Conservation (phyloP, 1,140 invertebrate species). For the Drosophila pallidifrons region DNA sequence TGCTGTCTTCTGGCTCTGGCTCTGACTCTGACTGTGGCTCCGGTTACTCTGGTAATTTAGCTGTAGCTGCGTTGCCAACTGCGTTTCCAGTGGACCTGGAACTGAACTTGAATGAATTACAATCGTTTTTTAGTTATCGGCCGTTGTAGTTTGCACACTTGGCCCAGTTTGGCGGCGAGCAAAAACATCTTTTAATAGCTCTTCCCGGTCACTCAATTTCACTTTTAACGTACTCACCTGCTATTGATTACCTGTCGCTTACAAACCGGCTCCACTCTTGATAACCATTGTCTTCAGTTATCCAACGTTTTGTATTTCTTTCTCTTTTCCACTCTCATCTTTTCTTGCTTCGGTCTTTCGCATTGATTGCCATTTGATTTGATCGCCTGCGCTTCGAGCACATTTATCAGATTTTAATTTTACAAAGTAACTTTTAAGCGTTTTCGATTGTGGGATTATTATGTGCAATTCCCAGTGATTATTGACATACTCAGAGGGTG, state of each 20-base stretch:
- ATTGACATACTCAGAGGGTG: neutral
- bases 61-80: slow-evolving; percentile 55
- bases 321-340: neutral
- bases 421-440: neutral
- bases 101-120: slow-evolving; percentile 61
- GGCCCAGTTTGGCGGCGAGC: slow-evolving; percentile 51
- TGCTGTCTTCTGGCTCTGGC: slow-evolving; percentile 13
- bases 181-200: slow-evolving; percentile 66
- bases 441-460: slow-evolving; percentile 10
- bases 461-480: neutral
- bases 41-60: slow-evolving; percentile 27
- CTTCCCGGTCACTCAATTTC: slow-evolving; percentile 73
- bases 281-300: slow-evolving; percentile 61
- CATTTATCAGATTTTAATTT: slow-evolving; percentile 32
- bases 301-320: slow-evolving; percentile 44
- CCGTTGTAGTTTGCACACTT: slow-evolving; percentile 52
- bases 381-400: slow-evolving; percentile 9
- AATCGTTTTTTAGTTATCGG: slow-evolving; percentile 25
- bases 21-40: neutral
- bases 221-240: slow-evolving; percentile 70
- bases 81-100: slow-evolving; percentile 14
- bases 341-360: slow-evolving; percentile 9
- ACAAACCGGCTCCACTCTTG: slow-evolving; percentile 67
- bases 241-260: slow-evolving; percentile 42
- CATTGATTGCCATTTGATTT: slow-evolving; percentile 44